These are phyloP conservation scores for Anastatus disparis DNA, from an alignment of 1,140 invertebrate species.

Conservation along the genomic window DNA sequence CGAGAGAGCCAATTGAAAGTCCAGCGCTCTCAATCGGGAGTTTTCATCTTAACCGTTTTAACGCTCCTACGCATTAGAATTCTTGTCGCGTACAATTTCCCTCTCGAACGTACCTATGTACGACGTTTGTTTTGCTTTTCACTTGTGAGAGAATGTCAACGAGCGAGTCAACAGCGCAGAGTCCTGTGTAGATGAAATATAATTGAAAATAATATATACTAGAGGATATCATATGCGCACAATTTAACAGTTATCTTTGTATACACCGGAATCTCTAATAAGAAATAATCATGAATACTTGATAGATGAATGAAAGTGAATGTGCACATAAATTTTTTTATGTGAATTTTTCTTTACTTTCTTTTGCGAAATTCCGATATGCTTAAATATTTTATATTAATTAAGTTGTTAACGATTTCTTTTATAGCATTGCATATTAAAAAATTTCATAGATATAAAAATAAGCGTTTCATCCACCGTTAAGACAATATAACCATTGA, in stretches of 20 bases:
- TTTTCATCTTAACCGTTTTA: neutral
- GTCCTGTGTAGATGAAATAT: neutral
- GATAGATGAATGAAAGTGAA: neutral
- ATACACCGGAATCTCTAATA: neutral
- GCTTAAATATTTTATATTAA: no score
- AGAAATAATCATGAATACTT: neutral
- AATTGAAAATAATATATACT: neutral
- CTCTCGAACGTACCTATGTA: neutral
- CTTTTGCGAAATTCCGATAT: no score
- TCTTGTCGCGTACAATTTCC: slow-evolving; percentile 9
- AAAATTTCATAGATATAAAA: no score
- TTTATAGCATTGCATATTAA: no score
- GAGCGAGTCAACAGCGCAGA: neutral
- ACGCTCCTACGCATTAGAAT: slow-evolving; percentile 16
- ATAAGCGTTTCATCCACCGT: neutral
- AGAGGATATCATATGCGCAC: neutral
- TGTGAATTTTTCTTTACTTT: neutral
- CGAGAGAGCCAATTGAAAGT: neutral
- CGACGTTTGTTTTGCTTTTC: slow-evolving; percentile 7
- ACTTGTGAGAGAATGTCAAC: neutral
- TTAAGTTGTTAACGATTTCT: no score
- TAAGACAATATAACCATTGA: slow-evolving; percentile 6
- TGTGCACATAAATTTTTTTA: neutral
- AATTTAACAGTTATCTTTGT: neutral
- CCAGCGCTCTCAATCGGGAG: neutral